A percentile compares a stretch with the other conserved stretches of the same genome.
Evolutionary conservation across 2,888 invertebrate genomes (phyloP).

Genomic region (Erpobdella octoculata): DNA sequence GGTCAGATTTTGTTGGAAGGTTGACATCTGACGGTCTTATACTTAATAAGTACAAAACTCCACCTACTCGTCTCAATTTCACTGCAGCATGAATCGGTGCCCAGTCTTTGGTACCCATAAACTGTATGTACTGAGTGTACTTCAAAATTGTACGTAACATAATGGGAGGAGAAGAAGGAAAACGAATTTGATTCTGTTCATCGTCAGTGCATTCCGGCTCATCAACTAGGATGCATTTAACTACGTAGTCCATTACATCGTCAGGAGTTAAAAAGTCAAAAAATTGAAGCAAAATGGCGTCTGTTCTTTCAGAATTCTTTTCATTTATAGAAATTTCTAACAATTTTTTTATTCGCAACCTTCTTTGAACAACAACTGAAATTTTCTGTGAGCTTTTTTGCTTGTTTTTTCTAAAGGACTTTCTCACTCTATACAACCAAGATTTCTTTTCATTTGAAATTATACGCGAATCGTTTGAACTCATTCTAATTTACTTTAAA

Average conservation of each 20-base stretch:
- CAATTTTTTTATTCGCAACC: conserved; percentile 7
- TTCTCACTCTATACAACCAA: background rate
- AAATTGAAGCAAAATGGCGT: conserved; percentile 1
- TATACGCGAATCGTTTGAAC: background rate
- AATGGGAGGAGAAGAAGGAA: background rate
- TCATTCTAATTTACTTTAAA: background rate
- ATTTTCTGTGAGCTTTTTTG: background rate
- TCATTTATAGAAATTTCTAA: conserved; percentile 6
- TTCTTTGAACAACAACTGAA: background rate
- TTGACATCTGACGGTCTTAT: conserved; percentile 30
- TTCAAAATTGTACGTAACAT: background rate
- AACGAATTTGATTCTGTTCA: too few relatives aligned
- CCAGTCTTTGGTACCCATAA: conserved; percentile 37
- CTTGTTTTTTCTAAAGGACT: background rate
- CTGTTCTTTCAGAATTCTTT: background rate
- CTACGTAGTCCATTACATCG: background rate
- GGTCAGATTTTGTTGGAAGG: conserved; percentile 37
- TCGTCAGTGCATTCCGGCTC: background rate
- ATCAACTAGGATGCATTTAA: background rate
- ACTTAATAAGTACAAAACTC: conserved; percentile 39
- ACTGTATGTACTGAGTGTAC: background rate
- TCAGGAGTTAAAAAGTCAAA: background rate
- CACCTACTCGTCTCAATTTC: conserved; percentile 39
- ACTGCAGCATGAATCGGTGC: conserved; percentile 46
- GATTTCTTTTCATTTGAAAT: background rate